Conservation (phyloP, 2,888 invertebrate species). For the Podotricha telesiphe region DNA sequence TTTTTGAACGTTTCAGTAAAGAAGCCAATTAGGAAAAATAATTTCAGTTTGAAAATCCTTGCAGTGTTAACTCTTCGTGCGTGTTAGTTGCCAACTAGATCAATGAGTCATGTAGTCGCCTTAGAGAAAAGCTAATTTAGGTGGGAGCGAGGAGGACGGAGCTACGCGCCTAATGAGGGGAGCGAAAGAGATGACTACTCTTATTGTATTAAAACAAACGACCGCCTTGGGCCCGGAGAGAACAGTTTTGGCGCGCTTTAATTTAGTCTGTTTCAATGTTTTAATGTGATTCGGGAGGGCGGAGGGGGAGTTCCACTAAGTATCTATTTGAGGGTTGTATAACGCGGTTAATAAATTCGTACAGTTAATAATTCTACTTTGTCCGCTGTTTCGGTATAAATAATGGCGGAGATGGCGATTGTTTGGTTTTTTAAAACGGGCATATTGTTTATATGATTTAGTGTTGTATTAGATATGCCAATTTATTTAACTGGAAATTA, state of each 20-base stretch:
- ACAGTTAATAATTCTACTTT: conserved; percentile 70
- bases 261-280: conserved; percentile 81
- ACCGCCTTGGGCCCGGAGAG: conserved; percentile 79
- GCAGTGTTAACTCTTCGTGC: conserved; percentile 10
- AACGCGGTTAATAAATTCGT: conserved; percentile 76
- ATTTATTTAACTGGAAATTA: background rate
- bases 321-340: conserved; percentile 81
- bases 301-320: conserved; percentile 62
- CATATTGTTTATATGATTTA: conserved; percentile 20
- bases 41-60: background rate
- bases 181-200: conserved; percentile 70
- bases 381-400: conserved; percentile 52
- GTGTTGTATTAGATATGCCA: background rate
- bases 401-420: conserved; percentile 44
- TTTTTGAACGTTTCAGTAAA: conserved; percentile 32
- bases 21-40: conserved; percentile 30
- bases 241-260: conserved; percentile 82
- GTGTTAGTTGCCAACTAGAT: conserved; percentile 44
- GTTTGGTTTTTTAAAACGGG: conserved; percentile 28
- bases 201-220: conserved; percentile 84
- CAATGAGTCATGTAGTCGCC: conserved; percentile 57
- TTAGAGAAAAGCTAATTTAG: conserved; percentile 74
- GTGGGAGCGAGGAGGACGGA: conserved; percentile 58
- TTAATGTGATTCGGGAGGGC: conserved; percentile 72
- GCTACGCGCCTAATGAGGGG: conserved; percentile 57